These are phyloP conservation scores for Neuroterus valhalla DNA, from an alignment of 1,140 invertebrate species.

Conservation along the genomic window DNA sequence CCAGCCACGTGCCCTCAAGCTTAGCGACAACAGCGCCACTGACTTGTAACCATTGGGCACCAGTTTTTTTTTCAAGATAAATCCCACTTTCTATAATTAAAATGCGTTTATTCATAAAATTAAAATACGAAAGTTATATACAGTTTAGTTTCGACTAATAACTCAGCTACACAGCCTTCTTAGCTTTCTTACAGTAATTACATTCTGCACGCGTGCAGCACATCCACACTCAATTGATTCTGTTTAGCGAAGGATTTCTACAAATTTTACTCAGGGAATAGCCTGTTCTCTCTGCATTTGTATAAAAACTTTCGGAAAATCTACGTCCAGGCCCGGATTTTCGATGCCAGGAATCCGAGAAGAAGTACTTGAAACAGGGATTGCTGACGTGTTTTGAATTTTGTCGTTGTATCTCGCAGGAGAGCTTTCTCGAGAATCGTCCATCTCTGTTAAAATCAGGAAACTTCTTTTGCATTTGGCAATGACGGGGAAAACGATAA, in stretches of 20 bases:
- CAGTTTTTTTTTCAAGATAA: no score
- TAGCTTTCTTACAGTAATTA: not conserved
- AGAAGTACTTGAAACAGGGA: slow-evolving; percentile 41
- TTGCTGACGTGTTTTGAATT: slow-evolving; percentile 46
- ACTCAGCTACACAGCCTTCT: slow-evolving; percentile 19
- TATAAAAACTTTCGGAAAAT: slow-evolving; percentile 71
- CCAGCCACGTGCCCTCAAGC: no score
- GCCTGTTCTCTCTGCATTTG: slow-evolving; percentile 60
- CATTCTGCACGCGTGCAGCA: not conserved
- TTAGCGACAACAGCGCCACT: no score
- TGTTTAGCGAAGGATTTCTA: not conserved
- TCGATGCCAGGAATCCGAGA: slow-evolving; percentile 55
- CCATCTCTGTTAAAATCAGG: slow-evolving; percentile 61
- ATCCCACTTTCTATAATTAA: slow-evolving; percentile 48
- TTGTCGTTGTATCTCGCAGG: slow-evolving; percentile 59
- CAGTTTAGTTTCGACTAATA: slow-evolving; percentile 16
- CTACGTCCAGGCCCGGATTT: slow-evolving; percentile 67
- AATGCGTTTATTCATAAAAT: slow-evolving; percentile 23
- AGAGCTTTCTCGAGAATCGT: slow-evolving; percentile 70
- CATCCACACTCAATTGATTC: not conserved
- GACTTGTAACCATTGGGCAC: no score
- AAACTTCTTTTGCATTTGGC: slow-evolving; percentile 33
- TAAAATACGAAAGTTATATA: slow-evolving; percentile 26
- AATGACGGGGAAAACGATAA: slow-evolving; percentile 35
- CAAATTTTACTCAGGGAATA: not conserved